Conservation (phyloP, 1,140 invertebrate species). For the Thaumetopoea pityocampa region DNA sequence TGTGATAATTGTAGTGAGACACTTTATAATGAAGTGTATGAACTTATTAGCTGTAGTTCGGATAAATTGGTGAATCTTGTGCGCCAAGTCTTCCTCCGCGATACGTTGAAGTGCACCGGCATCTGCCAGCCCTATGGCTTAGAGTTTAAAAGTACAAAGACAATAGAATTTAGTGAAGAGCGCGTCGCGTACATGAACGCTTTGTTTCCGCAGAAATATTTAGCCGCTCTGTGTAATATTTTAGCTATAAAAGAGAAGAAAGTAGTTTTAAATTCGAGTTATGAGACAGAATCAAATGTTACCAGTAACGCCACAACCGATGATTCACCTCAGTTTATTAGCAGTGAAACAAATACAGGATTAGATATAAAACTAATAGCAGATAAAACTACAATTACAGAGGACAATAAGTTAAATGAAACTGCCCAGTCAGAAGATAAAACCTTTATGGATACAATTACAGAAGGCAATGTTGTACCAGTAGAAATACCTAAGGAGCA, state of each 20-base stretch:
- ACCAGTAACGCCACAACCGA: constrained; percentile 72
- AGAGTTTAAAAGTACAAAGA: constrained; percentile 76
- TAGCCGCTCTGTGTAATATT: constrained; percentile 86
- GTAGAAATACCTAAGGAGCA: constrained; percentile 48
- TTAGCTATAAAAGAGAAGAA: constrained; percentile 81
- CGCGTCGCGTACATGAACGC: constrained; percentile 75
- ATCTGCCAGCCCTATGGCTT: constrained; percentile 78
- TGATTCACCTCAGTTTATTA: constrained; percentile 49
- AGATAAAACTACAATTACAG: constrained; percentile 41
- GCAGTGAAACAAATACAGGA: constrained; percentile 48
- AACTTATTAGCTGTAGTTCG: constrained; percentile 80
- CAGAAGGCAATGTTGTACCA: constrained; percentile 27
- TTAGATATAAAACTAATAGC: constrained; percentile 52
- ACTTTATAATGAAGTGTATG: constrained; percentile 79
- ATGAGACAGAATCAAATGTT: constrained; percentile 69
- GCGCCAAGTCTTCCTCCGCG: constrained; percentile 73
- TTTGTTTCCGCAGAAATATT: constrained; percentile 80
- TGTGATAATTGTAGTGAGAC: constrained; percentile 84
- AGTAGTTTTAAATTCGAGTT: constrained; percentile 80
- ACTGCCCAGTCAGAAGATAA: constrained; percentile 42
- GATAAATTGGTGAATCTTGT: constrained; percentile 76
- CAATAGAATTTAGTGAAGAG: constrained; percentile 61
- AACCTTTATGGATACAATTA: constrained; percentile 33
- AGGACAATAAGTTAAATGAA: constrained; percentile 44
- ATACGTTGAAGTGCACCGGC: constrained; percentile 75